Conservation (phyloP, 1,140 invertebrate genomes). For the Bradynema listronoti region DNA sequence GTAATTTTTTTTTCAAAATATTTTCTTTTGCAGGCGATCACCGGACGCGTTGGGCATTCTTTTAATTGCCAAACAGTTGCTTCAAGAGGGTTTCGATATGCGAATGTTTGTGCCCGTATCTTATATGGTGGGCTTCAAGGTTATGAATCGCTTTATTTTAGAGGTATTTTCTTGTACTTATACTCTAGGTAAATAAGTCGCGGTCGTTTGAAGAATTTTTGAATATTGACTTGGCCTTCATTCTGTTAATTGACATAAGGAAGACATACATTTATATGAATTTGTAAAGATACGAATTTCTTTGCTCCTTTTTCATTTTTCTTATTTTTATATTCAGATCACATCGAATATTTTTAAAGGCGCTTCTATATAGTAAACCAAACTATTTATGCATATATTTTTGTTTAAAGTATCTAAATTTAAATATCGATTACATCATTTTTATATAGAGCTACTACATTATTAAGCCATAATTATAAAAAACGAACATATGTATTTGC, state of each 20-base stretch:
- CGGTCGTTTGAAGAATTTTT: not conserved
- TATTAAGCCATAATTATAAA: no score
- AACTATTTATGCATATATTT: no score
- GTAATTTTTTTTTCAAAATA: no score
- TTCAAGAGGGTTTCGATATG: conserved; percentile 12
- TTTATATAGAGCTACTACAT: no score
- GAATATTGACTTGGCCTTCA: not conserved
- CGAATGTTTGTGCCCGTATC: conserved; percentile 9
- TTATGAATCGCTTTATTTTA: conserved; percentile 11
- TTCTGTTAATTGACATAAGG: not conserved
- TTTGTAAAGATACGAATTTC: not conserved
- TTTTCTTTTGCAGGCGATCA: not conserved
- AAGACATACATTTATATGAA: not conserved
- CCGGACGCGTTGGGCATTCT: conserved; percentile 12
- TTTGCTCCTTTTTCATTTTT: not conserved
- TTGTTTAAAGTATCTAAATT: no score
- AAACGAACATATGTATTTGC: no score
- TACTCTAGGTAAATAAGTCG: no score
- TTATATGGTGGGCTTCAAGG: conserved; percentile 11
- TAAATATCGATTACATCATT: no score
- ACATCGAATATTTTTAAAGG: no score
- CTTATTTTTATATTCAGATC: no score
- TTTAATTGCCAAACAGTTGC: conserved; percentile 4
- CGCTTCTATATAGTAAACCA: no score
- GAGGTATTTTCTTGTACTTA: not conserved